phyloP scores from a whole-genome alignment of 2,113 vertebrate genomes.

The Vicugna pacos region DNA sequence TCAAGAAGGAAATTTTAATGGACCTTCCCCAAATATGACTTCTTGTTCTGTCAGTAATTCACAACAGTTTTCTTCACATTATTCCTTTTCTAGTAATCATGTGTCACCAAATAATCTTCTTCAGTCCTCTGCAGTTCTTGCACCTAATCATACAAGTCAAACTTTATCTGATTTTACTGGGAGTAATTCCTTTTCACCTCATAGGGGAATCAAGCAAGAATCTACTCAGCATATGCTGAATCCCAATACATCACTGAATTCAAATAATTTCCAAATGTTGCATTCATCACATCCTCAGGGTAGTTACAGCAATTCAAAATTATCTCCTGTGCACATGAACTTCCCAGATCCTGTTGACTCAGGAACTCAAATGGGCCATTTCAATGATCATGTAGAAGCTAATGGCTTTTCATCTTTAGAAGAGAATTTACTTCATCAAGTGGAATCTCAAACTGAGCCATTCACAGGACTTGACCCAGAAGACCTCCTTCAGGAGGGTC shows the following conservation, averaged over 20 bases:
- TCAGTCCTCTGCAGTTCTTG: constrained; percentile 88
- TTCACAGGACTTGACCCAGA: constrained; percentile 94
- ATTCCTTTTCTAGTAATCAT: constrained; percentile 93
- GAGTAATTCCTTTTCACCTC: constrained; percentile 92
- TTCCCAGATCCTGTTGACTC: constrained; percentile 88
- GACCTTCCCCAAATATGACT: constrained; percentile 91
- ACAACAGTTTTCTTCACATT: constrained; percentile 91
- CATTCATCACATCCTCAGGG: constrained; percentile 92
- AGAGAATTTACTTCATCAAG: constrained; percentile 92
- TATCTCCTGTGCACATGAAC: constrained; percentile 92
- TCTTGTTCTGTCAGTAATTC: constrained; percentile 91
- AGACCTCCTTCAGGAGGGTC: constrained; percentile 94
- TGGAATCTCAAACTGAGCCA: constrained; percentile 90
- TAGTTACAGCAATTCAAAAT: constrained; percentile 92
- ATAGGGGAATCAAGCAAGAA: constrained; percentile 90
- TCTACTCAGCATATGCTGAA: constrained; percentile 87
- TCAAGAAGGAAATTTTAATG: constrained; percentile 88
- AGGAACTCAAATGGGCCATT: constrained; percentile 90
- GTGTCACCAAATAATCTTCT: constrained; percentile 90
- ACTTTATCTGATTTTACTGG: constrained; percentile 91
- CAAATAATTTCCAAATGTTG: constrained; percentile 92
- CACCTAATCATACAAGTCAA: constrained; percentile 86
- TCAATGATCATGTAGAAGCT: constrained; percentile 88
- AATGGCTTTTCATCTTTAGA: constrained; percentile 94
- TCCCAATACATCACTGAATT: constrained; percentile 88